Base-by-base conservation (phyloP, 2,888 invertebrate genomes). In the Phorcus lineatus region DNA sequence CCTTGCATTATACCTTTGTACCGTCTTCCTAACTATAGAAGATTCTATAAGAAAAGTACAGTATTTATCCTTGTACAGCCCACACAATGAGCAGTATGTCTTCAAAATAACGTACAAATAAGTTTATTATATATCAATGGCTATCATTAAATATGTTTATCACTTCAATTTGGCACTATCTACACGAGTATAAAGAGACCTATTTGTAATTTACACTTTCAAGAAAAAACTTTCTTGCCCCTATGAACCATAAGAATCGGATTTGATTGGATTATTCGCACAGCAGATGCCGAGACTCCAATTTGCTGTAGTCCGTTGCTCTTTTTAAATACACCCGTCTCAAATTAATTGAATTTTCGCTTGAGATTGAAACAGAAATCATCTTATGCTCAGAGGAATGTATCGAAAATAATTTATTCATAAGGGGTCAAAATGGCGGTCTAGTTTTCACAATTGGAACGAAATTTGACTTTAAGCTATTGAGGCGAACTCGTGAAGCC, bases 361-460 rank as follows among this genome's bases (percentile, higher is more conserved):
- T 24, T 31, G 74, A 52, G 52, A 24, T 74, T 74, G 74, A 74
- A 74, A 74, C 74, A 74, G 74, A 74, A 74, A 74, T 74, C 74
- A 74, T 24, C 40, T 40, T 17, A 16, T 52, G 74, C 74, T 74
- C 74, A 53, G 52, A 47, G 47, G 52, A 74, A 74, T 24, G 74
- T 74, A 24, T 74, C 74, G 9, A 19, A 40, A 52, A 52, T 74
- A 74, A 74, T 52, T 74, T 74, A 74, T 74, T 74, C 74, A 74
- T 74, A 52, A 24, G 47, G 74, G 74, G 74, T 74, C 74, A 74
- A 74, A 74, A 40, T 52, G 52, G 52, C 13, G 52, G 74, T 47
- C 24, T 19, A 52, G 47, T 47, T 74, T 74, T 74, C 52, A 52
- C 74, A 74, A 74, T 74, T 52, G 74, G 52, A 74, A 74, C 52